These are phyloP conservation scores for Pseudoips prasinana DNA, from an alignment of 2,888 invertebrate species.

Conservation along the genomic window DNA sequence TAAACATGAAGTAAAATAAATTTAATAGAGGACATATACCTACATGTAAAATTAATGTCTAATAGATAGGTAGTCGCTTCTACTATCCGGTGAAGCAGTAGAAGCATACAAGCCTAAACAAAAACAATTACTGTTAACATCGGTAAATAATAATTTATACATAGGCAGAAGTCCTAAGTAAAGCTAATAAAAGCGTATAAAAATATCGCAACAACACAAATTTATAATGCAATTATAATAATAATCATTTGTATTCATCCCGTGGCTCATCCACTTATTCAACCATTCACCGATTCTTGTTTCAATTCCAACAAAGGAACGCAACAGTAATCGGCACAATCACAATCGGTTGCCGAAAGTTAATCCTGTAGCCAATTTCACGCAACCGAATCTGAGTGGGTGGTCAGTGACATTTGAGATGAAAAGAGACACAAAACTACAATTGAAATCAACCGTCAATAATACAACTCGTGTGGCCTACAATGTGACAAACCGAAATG, in stretches of 20 bases:
- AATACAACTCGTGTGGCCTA: conserved; percentile 56
- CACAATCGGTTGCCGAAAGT: conserved; percentile 40
- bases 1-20: no score
- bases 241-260: not conserved
- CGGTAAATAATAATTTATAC: no score
- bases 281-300: conserved; percentile 6
- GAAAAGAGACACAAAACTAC: conserved; percentile 27
- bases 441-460: conserved; percentile 43
- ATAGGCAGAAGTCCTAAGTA: no score
- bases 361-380: conserved; percentile 56
- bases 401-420: conserved; percentile 37
- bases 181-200: no score
- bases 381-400: conserved; percentile 38
- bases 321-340: conserved; percentile 28
- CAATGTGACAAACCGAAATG: conserved; percentile 60
- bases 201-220: not conserved
- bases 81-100: no score
- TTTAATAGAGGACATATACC: no score
- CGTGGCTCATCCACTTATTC: not conserved
- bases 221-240: not conserved
- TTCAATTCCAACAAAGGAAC: conserved; percentile 18
- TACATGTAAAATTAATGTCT: no score
- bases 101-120: no score
- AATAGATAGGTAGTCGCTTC: no score
- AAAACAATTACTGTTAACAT: no score